These are phyloP conservation scores for Cinclus cinclus DNA, from an alignment of 2,113 vertebrate genomes.

Conservation along the genomic window DNA sequence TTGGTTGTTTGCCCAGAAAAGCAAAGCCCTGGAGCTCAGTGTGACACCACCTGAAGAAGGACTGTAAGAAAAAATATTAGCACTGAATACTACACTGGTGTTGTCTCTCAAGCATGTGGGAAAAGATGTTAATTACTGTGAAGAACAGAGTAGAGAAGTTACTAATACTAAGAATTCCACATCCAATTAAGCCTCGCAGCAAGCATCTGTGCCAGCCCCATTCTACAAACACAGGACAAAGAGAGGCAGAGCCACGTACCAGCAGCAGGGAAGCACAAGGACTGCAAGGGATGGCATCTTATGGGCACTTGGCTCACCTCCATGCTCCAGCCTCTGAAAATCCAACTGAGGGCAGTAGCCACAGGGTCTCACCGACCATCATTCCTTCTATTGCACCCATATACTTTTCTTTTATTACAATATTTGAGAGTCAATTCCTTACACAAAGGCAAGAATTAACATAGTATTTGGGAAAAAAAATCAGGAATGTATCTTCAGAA, in stretches of 20 bases:
- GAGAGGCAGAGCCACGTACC: not conserved
- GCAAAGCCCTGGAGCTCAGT: not conserved
- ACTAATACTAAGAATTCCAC: not conserved
- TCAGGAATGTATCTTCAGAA: not conserved
- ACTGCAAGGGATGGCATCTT: not conserved
- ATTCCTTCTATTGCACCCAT: not conserved
- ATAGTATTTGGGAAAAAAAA: not conserved
- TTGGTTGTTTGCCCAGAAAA: not conserved
- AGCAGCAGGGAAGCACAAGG: not conserved
- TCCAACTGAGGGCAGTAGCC: not conserved
- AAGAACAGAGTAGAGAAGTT: not conserved
- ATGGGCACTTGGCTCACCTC: not conserved
- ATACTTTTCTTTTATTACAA: not conserved
- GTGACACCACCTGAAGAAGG: not conserved
- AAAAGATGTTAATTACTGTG: not conserved
- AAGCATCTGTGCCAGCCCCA: not conserved
- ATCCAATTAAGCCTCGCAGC: not conserved
- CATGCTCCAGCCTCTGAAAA: not conserved
- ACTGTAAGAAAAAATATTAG: not conserved
- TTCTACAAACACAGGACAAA: not conserved
- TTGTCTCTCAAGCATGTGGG: not conserved
- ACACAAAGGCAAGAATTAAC: not conserved
- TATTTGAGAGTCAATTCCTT: not conserved
- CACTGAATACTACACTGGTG: not conserved
- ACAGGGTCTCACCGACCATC: not conserved